These are phyloP conservation scores for Loxodonta africana DNA, from an alignment of 2,113 vertebrate genomes.

Conservation along the genomic window DNA sequence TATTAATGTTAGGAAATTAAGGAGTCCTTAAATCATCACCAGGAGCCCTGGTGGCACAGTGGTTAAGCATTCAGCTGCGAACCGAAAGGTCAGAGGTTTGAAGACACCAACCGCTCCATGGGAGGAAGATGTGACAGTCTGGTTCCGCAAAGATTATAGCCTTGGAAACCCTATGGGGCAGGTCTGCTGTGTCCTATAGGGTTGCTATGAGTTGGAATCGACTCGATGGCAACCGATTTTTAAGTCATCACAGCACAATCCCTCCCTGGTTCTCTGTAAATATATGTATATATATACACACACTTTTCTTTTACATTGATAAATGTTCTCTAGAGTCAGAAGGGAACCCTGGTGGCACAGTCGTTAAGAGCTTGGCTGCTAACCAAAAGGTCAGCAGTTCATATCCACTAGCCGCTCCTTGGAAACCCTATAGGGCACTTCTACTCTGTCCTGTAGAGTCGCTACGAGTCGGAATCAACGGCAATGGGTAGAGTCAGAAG, in stretches of 20 bases:
- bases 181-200: background rate
- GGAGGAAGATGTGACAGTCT: no score
- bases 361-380: no score
- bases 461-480: no score
- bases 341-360: background rate
- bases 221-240: background rate
- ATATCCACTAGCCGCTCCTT: no score
- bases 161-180: background rate
- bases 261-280: background rate
- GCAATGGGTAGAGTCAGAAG: background rate
- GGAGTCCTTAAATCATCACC: background rate
- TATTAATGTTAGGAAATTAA: slow-evolving; percentile 14
- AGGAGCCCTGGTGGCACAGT: background rate
- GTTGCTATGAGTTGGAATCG: background rate
- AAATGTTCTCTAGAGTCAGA: slow-evolving; percentile 6
- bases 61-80: background rate
- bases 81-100: no score
- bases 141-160: background rate
- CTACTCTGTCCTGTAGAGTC: no score
- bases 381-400: no score
- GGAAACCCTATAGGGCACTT: no score
- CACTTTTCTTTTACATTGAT: background rate
- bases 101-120: no score
- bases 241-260: background rate
- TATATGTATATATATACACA: background rate